Evolutionary conservation across 2,888 invertebrate species (phyloP).

Genomic region (Caradrina kadenii): DNA sequence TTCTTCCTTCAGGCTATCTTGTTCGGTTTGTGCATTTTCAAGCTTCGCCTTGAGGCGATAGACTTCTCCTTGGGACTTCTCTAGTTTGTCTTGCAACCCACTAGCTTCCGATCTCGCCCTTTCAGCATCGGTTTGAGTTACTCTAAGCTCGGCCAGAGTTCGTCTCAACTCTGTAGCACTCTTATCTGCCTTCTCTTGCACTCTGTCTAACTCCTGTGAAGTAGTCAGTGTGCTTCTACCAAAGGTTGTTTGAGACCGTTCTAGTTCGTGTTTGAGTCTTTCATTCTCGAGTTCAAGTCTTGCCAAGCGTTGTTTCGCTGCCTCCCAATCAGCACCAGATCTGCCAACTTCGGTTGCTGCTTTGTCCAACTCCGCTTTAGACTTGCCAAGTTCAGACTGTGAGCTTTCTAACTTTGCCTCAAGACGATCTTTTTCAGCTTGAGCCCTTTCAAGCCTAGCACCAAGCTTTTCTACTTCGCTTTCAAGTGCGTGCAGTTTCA

Average conservation of each 20-base stretch:
- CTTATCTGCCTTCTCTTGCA: slow-evolving; percentile 96
- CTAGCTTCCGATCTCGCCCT: slow-evolving; percentile 95
- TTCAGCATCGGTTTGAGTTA: slow-evolving; percentile 97
- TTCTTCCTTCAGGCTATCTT: slow-evolving; percentile 97
- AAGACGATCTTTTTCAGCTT: slow-evolving; percentile 97
- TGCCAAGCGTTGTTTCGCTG: slow-evolving; percentile 95
- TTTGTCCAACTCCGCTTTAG: slow-evolving; percentile 98
- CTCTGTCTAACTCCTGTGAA: slow-evolving; percentile 95
- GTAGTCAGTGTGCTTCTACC: slow-evolving; percentile 95
- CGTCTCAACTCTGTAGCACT: slow-evolving; percentile 95
- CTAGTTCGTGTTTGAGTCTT: slow-evolving; percentile 95
- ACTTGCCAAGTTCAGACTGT: slow-evolving; percentile 98
- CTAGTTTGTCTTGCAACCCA: slow-evolving; percentile 97
- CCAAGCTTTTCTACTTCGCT: slow-evolving; percentile 97
- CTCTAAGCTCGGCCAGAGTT: slow-evolving; percentile 97
- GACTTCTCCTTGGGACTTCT: slow-evolving; percentile 98
- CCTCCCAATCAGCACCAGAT: slow-evolving; percentile 97
- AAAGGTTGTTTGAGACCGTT: slow-evolving; percentile 95
- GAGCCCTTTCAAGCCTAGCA: slow-evolving; percentile 96
- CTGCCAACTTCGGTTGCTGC: slow-evolving; percentile 97
- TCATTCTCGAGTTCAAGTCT: slow-evolving; percentile 97
- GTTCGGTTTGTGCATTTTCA: slow-evolving; percentile 98
- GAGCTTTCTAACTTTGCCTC: slow-evolving; percentile 98
- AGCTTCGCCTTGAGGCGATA: slow-evolving; percentile 97
- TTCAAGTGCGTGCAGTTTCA: slow-evolving; percentile 97